Evolutionary conservation across 2,888 invertebrate species (phyloP), one percentile per base, ranked within the genome.

Genomic region (Zaprionus obscuricornis): DNA sequence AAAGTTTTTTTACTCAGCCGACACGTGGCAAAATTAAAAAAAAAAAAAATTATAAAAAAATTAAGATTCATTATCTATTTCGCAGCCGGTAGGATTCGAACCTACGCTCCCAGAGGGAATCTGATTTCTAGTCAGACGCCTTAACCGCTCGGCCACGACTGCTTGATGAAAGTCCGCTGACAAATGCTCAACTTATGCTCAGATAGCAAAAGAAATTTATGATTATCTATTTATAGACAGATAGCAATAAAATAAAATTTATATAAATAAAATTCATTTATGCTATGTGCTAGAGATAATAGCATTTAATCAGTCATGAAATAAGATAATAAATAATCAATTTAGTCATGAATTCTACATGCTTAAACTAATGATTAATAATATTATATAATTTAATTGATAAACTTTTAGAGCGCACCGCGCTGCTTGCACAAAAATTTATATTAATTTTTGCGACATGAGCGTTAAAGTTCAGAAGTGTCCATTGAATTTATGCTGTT

Each of bases 71-170:
- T 0, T 0, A n/a, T 1, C 0, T 6, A 6, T 3, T 5, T 22
- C 94, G 94, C 94, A 94, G 94, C 92, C 94, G 94, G 94, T 94
- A 94, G 94, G 94, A 94, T 93, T 94, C 94, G 94, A 94, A 94
- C 94, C 94, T 94, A 94, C 94, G 94, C 94, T 94, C 94, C 94
- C 94, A 94, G 94, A 94, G 94, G 95, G 94, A 94, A 94, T 89
- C 89, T 90, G 90, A 90, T 89, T 90, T 90, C 89, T 77, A 77
- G 82, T 74, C 74, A 74, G 74, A 82, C 74, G 74, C 74, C 74
- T 74, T 74, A 74, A 74, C 74, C 74, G 78, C 74, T 74, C 74
- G 74, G 74, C 74, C 74, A 74, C 74, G 74, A 40, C 74, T 74
- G 74, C 74, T 43, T 2, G 58, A 13, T 0, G 1, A 7, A 2